Conservation (phyloP, 2,113 vertebrate species). For the Zosterops pallidus region DNA sequence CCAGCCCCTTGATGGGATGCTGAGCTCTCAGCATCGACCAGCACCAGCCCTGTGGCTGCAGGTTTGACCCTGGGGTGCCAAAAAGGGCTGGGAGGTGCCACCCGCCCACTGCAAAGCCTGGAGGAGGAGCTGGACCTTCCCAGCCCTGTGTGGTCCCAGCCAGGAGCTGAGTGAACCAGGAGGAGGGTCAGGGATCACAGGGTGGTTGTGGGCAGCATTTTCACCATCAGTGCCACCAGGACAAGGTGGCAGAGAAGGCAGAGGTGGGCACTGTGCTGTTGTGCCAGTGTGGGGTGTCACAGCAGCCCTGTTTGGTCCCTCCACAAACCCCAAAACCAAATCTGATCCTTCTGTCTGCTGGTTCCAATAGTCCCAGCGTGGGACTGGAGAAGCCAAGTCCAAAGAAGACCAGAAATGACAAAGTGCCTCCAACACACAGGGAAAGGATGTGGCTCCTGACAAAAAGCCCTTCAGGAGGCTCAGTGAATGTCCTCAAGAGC, state of each 20-base stretch:
- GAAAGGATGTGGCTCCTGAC: background rate
- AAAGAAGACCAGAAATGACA: fast-evolving
- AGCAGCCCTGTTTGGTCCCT: background rate
- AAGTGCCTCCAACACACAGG: fast-evolving
- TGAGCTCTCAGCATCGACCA: fast-evolving
- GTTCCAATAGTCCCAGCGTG: fast-evolving
- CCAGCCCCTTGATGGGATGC: fast-evolving
- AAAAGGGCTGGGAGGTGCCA: background rate
- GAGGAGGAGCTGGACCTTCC: fast-evolving
- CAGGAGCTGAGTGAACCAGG: background rate
- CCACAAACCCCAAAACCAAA: background rate
- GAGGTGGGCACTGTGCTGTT: background rate
- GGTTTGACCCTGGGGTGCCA: fast-evolving
- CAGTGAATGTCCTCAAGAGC: background rate
- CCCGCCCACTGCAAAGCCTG: background rate
- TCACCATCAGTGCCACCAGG: fast-evolving
- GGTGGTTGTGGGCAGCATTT: fast-evolving
- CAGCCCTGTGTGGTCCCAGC: background rate
- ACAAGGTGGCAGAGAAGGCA: fast-evolving
- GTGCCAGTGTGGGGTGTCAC: fast-evolving
- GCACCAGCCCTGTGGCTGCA: background rate
- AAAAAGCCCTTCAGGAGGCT: background rate
- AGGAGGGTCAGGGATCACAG: fast-evolving
- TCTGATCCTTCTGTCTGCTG: background rate
- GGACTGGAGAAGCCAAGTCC: background rate